These are phyloP conservation scores for Crossaster papposus DNA, from an alignment of 53 echinoderm and acorn worm species.

Conservation along the genomic window DNA sequence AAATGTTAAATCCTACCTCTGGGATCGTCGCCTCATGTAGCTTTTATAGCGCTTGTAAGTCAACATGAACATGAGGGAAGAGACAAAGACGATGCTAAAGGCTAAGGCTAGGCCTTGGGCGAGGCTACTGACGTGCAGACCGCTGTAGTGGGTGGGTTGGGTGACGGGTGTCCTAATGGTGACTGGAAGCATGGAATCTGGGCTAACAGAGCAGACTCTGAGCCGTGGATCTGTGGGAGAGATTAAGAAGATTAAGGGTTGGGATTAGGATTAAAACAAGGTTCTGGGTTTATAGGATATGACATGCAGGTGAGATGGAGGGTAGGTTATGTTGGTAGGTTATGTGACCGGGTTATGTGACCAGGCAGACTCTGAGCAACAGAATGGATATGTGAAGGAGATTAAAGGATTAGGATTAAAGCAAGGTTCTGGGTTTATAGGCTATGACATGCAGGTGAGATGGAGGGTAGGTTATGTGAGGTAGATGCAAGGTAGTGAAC, in stretches of 20 bases:
- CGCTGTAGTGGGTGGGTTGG: slow-evolving; percentile 27
- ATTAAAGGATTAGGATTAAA: no score
- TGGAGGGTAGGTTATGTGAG: not conserved
- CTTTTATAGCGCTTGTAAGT: slow-evolving; percentile 54
- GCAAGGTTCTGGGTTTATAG: no score
- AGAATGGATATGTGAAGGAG: no score
- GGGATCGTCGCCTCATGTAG: slow-evolving; percentile 49
- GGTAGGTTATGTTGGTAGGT: no score
- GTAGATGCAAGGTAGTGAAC: no score
- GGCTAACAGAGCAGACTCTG: slow-evolving; percentile 16
- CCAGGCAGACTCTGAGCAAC: no score
- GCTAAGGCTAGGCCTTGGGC: slow-evolving; percentile 59
- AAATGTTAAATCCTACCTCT: slow-evolving; percentile 27
- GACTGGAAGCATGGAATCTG: slow-evolving; percentile 18
- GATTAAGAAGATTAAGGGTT: not conserved
- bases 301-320: not conserved
- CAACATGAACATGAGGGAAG: slow-evolving; percentile 39
- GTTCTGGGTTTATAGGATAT: no score
- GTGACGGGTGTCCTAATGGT: slow-evolving; percentile 4
- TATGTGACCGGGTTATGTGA: no score
- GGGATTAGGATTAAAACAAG: no score
- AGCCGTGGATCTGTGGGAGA: slow-evolving; percentile 46
- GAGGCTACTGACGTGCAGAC: slow-evolving; percentile 59
- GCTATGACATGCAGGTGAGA: not conserved
- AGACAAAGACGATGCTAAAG: slow-evolving; percentile 47